Conservation (phyloP, 2,888 invertebrate genomes). For the Acholoe squamosa region DNA sequence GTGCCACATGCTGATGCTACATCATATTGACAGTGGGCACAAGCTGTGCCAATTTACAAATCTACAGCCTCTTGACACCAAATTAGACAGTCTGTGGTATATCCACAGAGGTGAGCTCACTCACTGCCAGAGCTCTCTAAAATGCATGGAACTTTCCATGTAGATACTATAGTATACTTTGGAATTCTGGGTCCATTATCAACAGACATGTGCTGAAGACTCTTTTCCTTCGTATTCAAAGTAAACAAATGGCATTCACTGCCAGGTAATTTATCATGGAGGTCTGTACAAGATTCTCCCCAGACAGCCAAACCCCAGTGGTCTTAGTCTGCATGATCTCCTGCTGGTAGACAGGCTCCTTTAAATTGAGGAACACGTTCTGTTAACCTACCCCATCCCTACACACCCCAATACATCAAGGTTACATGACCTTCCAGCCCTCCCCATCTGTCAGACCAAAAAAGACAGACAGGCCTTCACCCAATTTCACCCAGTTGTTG, state of each 20-base stretch:
- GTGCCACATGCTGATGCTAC: background rate
- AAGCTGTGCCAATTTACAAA: background rate
- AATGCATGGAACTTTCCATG: too few species aligned
- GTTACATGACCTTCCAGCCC: background rate
- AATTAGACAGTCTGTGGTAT: too few species aligned
- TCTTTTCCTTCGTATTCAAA: too few species aligned
- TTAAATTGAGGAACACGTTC: background rate
- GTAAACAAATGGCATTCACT: too few species aligned
- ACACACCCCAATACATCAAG: background rate
- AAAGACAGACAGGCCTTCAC: background rate
- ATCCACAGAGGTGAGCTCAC: too few species aligned
- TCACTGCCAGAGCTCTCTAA: too few species aligned
- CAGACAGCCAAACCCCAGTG: background rate
- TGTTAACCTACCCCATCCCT: background rate
- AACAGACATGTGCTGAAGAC: too few species aligned
- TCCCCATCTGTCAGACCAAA: slow-evolving; percentile 3
- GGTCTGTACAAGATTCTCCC: background rate
- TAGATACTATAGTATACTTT: too few species aligned
- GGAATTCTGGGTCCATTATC: too few species aligned
- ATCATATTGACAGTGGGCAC: slow-evolving; percentile 1
- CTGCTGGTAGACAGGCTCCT: background rate
- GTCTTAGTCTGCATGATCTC: background rate
- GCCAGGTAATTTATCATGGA: too few species aligned
- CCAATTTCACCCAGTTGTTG: background rate
- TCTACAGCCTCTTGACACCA: too few species aligned